These are phyloP conservation scores for Mellilla xanthometata DNA, from an alignment of 2,888 invertebrate species.

Conservation along the genomic window DNA sequence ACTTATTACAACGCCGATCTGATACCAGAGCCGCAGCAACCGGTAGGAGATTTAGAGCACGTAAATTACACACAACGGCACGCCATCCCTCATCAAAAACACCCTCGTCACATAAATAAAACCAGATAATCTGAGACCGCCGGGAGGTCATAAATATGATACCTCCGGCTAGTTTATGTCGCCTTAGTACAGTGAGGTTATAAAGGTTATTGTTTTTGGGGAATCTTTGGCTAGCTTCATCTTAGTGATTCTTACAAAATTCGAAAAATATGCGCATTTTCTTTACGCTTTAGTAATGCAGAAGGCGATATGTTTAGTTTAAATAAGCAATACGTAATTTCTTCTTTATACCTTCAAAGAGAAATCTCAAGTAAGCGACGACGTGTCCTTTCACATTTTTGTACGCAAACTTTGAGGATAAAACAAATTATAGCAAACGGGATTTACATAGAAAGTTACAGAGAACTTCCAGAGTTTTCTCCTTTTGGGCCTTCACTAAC, in stretches of 20 bases:
- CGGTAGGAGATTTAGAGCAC: slow-evolving; percentile 45
- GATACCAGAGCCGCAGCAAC: slow-evolving; percentile 47
- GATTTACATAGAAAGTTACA: slow-evolving; percentile 24
- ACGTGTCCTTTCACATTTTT: slow-evolving; percentile 12
- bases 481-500: slow-evolving; percentile 30
- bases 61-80: slow-evolving; percentile 55
- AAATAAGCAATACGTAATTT: not conserved
- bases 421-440: slow-evolving; percentile 22
- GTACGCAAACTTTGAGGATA: slow-evolving; percentile 17
- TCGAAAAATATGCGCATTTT: not conserved
- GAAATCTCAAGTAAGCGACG: slow-evolving; percentile 8
- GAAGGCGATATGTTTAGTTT: not conserved
- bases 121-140: slow-evolving; percentile 49
- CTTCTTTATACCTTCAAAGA: slow-evolving; percentile 3
- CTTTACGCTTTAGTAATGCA: not conserved
- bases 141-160: slow-evolving; percentile 47
- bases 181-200: slow-evolving; percentile 39
- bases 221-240: not conserved
- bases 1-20: slow-evolving; percentile 40
- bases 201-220: slow-evolving; percentile 30
- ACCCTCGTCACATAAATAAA: slow-evolving; percentile 65
- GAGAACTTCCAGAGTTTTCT: slow-evolving; percentile 30
- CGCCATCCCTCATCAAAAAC: slow-evolving; percentile 57
- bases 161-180: slow-evolving; percentile 43
- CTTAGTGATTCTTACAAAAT: not conserved